A percentile compares a stretch with the other conserved stretches of the same genome.
These are phyloP conservation scores for Chaetops frenatus DNA, from an alignment of 2,113 vertebrate genomes.

Conservation along the genomic window DNA sequence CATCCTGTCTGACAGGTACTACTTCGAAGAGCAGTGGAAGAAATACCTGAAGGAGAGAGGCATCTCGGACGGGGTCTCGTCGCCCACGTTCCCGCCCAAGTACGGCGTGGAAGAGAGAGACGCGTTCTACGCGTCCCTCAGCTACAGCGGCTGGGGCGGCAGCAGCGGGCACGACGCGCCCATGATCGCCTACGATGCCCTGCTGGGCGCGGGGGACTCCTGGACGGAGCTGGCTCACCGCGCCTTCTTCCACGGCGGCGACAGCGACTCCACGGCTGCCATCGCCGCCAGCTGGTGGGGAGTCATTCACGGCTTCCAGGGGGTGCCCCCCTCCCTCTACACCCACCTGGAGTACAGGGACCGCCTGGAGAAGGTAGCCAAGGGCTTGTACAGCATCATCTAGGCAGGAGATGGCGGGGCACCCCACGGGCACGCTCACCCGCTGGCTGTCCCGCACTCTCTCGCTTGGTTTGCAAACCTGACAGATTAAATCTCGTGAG, in stretches of 20 bases:
- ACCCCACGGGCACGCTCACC: accelerated
- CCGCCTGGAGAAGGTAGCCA: constrained; percentile 66
- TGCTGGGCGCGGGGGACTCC: constrained; percentile 71
- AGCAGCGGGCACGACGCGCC: constrained; percentile 81
- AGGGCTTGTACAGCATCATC: constrained; percentile 21
- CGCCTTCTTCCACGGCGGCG: constrained; percentile 79
- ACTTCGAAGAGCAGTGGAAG: constrained; percentile 75
- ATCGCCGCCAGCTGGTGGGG: constrained; percentile 82
- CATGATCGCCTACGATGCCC: constrained; percentile 81
- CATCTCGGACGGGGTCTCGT: constrained; percentile 65
- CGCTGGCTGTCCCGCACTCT: accelerated
- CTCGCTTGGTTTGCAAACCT: accelerated
- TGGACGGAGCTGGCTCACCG: constrained; percentile 76
- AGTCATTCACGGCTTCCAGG: constrained; percentile 67
- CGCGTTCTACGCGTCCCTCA: constrained; percentile 69
- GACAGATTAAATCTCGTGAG: accelerated
- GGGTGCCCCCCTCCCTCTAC: constrained; percentile 65
- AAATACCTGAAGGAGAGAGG: constrained; percentile 73
- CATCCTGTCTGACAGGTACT: constrained; percentile 56
- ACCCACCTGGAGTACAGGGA: constrained; percentile 72
- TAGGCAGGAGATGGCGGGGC: not conserved
- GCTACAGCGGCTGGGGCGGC: constrained; percentile 74
- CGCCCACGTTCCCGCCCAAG: constrained; percentile 64
- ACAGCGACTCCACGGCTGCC: constrained; percentile 76
- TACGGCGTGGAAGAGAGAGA: constrained; percentile 75